Evolutionary conservation across 2,113 vertebrate species (phyloP), one percentile per base, ranked within the genome.

Genomic region (Neomonachus schauinslandi): DNA sequence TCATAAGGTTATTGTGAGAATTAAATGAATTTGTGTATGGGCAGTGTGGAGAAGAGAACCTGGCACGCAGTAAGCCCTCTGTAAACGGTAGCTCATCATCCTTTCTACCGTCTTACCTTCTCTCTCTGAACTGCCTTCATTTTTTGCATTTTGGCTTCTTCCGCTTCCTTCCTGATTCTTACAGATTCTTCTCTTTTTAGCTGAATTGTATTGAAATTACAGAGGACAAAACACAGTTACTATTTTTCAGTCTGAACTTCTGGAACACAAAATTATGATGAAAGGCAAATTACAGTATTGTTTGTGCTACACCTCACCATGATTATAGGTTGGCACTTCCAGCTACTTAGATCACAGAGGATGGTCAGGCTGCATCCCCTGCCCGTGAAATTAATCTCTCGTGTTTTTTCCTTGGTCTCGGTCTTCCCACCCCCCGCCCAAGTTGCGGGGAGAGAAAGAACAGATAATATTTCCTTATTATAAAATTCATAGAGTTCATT

Each of bases 81-180:
- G 13, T 33, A 22, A 65, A n/a, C 2, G 22, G 12, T 7, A 65
- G n/a, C 55, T 36, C 4, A 19, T 39, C 90, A 42, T 22, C 51
- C 55, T 77, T 49, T 51, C 84, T 22, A 1, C 63, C 15, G 3
- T 51, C 95, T 98, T 98, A 99, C 99, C 99, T 99, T 99, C 97
- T 99, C 98, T 98, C 99, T 99, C 97, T 99, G 99, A 95, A 97
- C 69, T 12, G 85, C 98, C 97, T 99, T 99, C 98, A 96, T 99
- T 97, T 86, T 98, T 96, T 99, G 96, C 33, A 97, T 61, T 97
- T 99, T 79, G 28, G 98, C 99, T 97, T 99, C 99, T 98, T 99
- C 99, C 19, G 98, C 98, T 97, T 99, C 98, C 89, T 98, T 99
- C 95, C 49, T 99, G 90, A 90, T 98, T 97, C 85, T 98, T 72